A percentile compares a stretch with the other conserved stretches of the same genome.
Evolutionary conservation across 2,113 vertebrate species (phyloP).

Genomic region (Sterrhoptilus dennistouni): DNA sequence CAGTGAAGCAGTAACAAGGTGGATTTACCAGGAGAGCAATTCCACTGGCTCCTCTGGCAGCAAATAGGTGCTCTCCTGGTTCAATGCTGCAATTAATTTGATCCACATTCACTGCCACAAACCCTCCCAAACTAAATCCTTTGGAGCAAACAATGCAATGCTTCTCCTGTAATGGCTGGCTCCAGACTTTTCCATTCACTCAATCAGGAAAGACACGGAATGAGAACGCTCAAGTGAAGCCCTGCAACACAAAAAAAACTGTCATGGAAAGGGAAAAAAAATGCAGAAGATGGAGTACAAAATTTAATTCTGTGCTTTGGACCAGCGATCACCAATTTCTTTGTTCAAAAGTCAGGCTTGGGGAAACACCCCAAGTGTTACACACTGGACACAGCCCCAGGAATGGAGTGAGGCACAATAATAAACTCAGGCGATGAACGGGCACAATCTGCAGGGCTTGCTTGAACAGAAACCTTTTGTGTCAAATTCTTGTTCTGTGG

Average conservation of each 20-base stretch:
- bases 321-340: not conserved
- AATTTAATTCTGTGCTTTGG: not conserved
- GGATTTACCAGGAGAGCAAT: not conserved
- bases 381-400: accelerated
- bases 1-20: not conserved
- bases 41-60: not conserved
- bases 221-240: not conserved
- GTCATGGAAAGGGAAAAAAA: accelerated
- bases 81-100: not conserved
- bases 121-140: not conserved
- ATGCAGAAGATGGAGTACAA: accelerated
- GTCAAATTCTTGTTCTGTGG: not conserved
- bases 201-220: not conserved
- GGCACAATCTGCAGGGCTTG: not conserved
- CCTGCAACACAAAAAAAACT: not conserved
- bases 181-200: not conserved
- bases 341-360: not conserved
- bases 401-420: accelerated
- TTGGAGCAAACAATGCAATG: not conserved
- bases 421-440: accelerated
- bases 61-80: not conserved
- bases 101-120: not conserved
- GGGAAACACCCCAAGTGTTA: not conserved
- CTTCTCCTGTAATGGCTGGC: not conserved
- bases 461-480: accelerated